phyloP scores from a whole-genome alignment of 1,140 invertebrate species.

The Leguminivora glycinivorella region DNA sequence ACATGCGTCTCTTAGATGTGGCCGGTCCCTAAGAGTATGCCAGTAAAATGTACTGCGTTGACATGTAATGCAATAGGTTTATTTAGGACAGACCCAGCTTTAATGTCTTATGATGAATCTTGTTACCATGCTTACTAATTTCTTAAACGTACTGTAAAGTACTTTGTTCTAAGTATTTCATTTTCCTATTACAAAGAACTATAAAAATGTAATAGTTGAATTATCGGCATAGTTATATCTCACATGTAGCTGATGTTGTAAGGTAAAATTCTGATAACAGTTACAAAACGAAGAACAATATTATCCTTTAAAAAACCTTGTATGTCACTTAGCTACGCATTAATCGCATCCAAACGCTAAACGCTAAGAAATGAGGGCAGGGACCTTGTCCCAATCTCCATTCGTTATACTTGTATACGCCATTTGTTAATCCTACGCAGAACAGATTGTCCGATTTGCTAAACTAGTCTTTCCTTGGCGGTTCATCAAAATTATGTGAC shows the following conservation, averaged over 20 bases:
- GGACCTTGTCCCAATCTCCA: conserved; percentile 23
- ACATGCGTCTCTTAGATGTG: no score
- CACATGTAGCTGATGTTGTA: no score
- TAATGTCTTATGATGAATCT: no score
- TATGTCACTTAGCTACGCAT: conserved; percentile 3
- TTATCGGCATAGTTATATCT: no score
- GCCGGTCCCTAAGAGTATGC: no score
- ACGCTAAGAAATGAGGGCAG: conserved; percentile 15
- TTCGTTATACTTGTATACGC: conserved; percentile 27
- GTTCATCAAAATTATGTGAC: conserved; percentile 7
- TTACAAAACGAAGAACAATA: not conserved
- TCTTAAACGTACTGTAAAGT: no score
- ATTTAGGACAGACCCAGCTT: no score
- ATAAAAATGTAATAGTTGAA: no score
- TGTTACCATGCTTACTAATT: no score
- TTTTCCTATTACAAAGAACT: no score
- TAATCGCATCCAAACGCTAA: conserved; percentile 12
- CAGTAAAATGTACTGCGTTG: not conserved
- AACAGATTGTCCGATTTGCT: conserved; percentile 5
- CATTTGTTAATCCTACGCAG: conserved; percentile 21
- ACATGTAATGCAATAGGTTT: not conserved
- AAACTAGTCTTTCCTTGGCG: conserved; percentile 14
- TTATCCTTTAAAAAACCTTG: conserved; percentile 24
- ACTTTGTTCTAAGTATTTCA: no score
- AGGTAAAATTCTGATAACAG: no score